These are phyloP conservation scores for Melanargia galathea DNA, from an alignment of 2,888 invertebrate species.

Conservation along the genomic window DNA sequence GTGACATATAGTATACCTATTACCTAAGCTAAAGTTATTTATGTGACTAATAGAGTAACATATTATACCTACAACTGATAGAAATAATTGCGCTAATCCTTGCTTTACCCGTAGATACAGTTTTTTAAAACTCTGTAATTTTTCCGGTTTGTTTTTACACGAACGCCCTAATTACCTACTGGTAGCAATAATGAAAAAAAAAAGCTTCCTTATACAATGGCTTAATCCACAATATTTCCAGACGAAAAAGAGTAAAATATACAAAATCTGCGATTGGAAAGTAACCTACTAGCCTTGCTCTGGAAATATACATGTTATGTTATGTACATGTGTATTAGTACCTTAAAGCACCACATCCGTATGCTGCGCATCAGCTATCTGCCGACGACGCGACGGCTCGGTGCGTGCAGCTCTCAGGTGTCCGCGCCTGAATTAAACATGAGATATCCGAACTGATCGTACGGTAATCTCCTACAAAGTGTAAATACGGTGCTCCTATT, in stretches of 20 bases:
- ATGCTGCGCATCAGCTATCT: constrained; percentile 48
- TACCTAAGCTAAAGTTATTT: too few relatives aligned
- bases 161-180: constrained; percentile 25
- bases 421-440: constrained; percentile 50
- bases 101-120: not conserved
- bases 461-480: constrained; percentile 36
- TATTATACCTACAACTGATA: too few relatives aligned
- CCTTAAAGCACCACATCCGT: constrained; percentile 41
- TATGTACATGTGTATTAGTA: too few relatives aligned
- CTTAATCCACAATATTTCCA: constrained; percentile 39
- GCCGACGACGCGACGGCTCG: constrained; percentile 36
- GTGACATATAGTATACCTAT: too few relatives aligned
- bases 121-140: not conserved
- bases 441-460: constrained; percentile 50
- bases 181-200: constrained; percentile 20
- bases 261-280: constrained; percentile 51
- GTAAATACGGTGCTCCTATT: constrained; percentile 25
- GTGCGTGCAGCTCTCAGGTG: constrained; percentile 39
- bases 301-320: constrained; percentile 61
- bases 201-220: constrained; percentile 27
- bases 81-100: too few relatives aligned
- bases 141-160: constrained; percentile 10
- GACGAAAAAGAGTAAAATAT: constrained; percentile 54
- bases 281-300: constrained; percentile 58
- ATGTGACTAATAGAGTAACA: too few relatives aligned